phyloP scores from a whole-genome alignment of 1,140 invertebrate species.

The Hormaphis cornu region DNA sequence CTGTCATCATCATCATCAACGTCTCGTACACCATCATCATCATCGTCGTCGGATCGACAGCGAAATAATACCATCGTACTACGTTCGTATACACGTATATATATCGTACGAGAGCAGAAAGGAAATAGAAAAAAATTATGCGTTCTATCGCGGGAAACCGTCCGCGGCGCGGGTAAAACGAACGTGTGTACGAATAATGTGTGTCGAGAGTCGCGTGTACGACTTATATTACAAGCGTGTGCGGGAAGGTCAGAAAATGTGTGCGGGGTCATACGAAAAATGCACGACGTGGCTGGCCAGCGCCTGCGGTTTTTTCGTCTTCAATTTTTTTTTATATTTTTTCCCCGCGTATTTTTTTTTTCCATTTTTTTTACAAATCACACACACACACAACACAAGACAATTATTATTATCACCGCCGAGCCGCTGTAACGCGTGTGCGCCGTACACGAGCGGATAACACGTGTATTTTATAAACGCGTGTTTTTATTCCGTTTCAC shows the following conservation, averaged over 20 bases:
- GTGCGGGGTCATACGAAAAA: conserved; percentile 12
- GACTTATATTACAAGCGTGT: not conserved
- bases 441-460: too few species aligned
- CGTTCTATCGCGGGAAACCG: not conserved
- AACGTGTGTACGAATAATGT: not conserved
- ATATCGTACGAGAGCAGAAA: too few species aligned
- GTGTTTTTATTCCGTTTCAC: too few species aligned
- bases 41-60: not conserved
- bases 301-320: conserved; percentile 20
- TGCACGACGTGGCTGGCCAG: conserved; percentile 14
- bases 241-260: not conserved
- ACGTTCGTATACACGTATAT: too few species aligned
- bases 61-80: too few species aligned
- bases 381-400: not conserved
- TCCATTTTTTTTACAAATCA: conserved; percentile 8
- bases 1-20: conserved; percentile 15
- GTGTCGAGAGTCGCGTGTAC: not conserved
- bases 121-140: too few species aligned
- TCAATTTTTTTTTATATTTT: conserved; percentile 1
- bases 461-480: too few species aligned
- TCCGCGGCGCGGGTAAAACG: too few species aligned
- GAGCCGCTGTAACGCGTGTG: too few species aligned
- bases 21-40: not conserved
- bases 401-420: too few species aligned
- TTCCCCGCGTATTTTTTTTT: not conserved